Evolutionary conservation across 2,113 vertebrate genomes (phyloP), one percentile per base, ranked within the genome.

Genomic region (Vulpes ferrilata): DNA sequence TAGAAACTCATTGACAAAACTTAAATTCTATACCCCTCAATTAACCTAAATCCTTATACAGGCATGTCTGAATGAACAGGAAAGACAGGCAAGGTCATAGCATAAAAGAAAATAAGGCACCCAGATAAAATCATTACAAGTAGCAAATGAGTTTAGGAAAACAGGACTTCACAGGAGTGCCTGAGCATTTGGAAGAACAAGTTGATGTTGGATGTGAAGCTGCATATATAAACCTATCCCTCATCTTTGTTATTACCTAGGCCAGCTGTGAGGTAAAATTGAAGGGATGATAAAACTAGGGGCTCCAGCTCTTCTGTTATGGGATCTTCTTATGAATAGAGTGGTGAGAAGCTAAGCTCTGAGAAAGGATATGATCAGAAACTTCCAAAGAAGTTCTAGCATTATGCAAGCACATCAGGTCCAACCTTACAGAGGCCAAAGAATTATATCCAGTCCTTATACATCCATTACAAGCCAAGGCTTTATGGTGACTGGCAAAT

Each of bases 1-100:
- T 92, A 85, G 7, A 80, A 84, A 20, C 27, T 87, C 69, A 76
- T 8, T 94, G 22, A 97, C 30, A 74, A 93, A 80, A 59, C 6
- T 64, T n/a, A 20, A 91, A 60, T 59, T 13, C 48, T 59, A 43
- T 32, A 32, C 25, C 22, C 4, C 11, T 88, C 22, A 73, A 11
- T 88, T 78, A 93, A 94, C 16, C 11, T 38, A 62, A 57, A 88
- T 6, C 12, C 55, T 69, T n/a, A 73, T 22, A 81, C 9, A 80
- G 51, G 80, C 23, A 82, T 25, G 11, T 74, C 78, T 82, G 30
- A 90, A 53, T 7, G 16, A 82, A 89, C 11, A 92, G 59, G 15
- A 51, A 10, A 81, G 73, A 32, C 73, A 78, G 23, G 3, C 55
- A 59, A 15, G 10, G 20, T 84, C 25, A 62, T n/a, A 48, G 35